These are phyloP conservation scores for Charanyca ferruginea DNA, from an alignment of 2,888 invertebrate species.

Conservation along the genomic window DNA sequence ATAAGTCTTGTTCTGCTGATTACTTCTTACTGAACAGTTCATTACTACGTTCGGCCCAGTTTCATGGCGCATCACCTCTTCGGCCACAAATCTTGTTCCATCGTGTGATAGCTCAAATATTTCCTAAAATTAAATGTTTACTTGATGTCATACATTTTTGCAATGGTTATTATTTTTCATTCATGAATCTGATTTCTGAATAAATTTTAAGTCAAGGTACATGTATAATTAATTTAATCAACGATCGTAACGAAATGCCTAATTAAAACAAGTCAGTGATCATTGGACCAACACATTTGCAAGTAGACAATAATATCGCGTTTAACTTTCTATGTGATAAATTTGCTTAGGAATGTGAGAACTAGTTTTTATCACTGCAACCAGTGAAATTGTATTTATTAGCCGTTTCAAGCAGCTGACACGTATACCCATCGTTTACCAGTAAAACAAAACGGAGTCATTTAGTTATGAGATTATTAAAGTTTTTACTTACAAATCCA, in stretches of 20 bases:
- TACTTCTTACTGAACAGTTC: slow-evolving; percentile 95
- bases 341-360: slow-evolving; percentile 42
- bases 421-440: slow-evolving; percentile 69
- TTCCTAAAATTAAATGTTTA: slow-evolving; percentile 92
- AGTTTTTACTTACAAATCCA: slow-evolving; percentile 95
- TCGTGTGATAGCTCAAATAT: slow-evolving; percentile 97
- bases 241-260: slow-evolving; percentile 15
- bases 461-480: slow-evolving; percentile 42
- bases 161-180: not conserved
- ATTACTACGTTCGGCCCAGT: slow-evolving; percentile 97
- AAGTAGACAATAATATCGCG: slow-evolving; percentile 13
- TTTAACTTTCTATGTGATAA: slow-evolving; percentile 31
- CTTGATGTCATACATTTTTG: not conserved
- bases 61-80: slow-evolving; percentile 97
- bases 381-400: slow-evolving; percentile 55
- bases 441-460: slow-evolving; percentile 30
- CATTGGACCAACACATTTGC: slow-evolving; percentile 38
- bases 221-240: slow-evolving; percentile 9
- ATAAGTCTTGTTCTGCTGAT: slow-evolving; percentile 94
- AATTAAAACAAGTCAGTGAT: slow-evolving; percentile 12
- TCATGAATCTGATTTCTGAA: not conserved
- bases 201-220: not conserved
- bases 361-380: slow-evolving; percentile 21
- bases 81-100: slow-evolving; percentile 95
- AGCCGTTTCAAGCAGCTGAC: slow-evolving; percentile 71